A percentile compares a stretch with the other conserved stretches of the same genome.
Conservation (phyloP, 2,797 vertebrate species). For the Malacoraja senta region DNA sequence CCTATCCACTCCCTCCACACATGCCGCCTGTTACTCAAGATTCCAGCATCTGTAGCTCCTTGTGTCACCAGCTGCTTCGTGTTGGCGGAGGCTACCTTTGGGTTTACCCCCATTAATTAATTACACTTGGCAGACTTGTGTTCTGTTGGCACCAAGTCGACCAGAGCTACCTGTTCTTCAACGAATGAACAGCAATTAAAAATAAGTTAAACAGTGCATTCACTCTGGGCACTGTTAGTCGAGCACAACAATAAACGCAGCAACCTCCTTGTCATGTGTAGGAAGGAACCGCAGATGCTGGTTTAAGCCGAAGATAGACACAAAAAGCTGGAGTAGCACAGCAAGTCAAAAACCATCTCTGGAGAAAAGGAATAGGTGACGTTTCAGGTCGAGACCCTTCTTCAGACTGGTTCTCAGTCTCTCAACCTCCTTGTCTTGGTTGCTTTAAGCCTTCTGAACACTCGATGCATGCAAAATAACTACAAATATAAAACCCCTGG, state of each 20-base stretch:
- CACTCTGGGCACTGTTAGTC: not conserved
- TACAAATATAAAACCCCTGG: not conserved
- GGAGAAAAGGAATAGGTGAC: no score
- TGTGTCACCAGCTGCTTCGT: not conserved
- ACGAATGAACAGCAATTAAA: slow-evolving; percentile 18
- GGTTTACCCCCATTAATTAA: not conserved
- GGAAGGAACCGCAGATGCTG: no score
- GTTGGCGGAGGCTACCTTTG: not conserved
- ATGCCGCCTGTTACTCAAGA: no score
- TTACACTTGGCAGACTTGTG: not conserved
- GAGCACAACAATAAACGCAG: not conserved
- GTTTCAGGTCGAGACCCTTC: no score
- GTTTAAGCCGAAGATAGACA: no score
- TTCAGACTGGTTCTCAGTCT: no score
- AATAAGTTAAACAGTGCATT: not conserved
- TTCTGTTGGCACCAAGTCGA: not conserved
- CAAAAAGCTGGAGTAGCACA: no score
- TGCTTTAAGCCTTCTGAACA: not conserved
- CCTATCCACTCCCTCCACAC: no score
- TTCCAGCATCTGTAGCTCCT: no score
- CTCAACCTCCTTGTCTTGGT: not conserved
- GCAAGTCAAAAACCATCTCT: no score
- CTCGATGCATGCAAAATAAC: not conserved
- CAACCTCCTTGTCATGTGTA: not conserved
- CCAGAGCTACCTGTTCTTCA: not conserved